Evolutionary conservation across 2,797 vertebrate genomes (phyloP), one percentile per base, ranked within the genome.

Genomic region (Takifugu rubripes): DNA sequence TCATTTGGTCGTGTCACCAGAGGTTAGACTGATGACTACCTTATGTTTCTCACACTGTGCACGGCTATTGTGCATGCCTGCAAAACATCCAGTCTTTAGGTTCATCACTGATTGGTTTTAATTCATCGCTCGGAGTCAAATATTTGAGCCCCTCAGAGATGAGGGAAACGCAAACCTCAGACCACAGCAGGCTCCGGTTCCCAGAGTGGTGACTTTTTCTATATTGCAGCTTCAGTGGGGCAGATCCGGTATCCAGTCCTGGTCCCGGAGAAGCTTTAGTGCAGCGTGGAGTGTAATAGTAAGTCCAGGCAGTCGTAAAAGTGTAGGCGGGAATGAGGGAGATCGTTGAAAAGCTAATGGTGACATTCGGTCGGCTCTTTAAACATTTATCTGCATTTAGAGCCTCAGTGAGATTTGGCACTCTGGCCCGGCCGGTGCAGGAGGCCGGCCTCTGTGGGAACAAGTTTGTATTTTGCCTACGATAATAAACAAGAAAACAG

Each of bases 391-490:
- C 36, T 40, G 10, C 36, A 40, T 40, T 40, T 40, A 3, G 14
- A 40, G 36, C 36, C 36, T 40, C 12, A 0, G 12, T 40, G 12
- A 40, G 36, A 40, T 40, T 40, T 14, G 36, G 36, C 36, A 14
- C 3, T 11, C 14, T 40, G 36, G 36, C 12, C 36, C 10, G 12
- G 36, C 52, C 58, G 64, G 60, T 43, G 58, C 51, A 64, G 53
- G 31, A 67, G 75, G 59, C 45, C 6, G 75, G 59, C 45, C 6
- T 40, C 68, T 74, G 71, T 89, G 84, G 84, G 85, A 86, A 85
- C 75, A 67, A 42, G 25, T 59, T 73, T 83, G 80, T 85, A 74
- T 86, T 89, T 83, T 78, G 42, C 63, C 56, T 79, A 49, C 49
- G 77, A 72, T 79, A 74, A 81, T 69, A 84, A 84, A 83, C 26